Evolutionary conservation across 92 coral and sea anemone genomes (phyloP).

Genomic region (Actinernus sp.): DNA sequence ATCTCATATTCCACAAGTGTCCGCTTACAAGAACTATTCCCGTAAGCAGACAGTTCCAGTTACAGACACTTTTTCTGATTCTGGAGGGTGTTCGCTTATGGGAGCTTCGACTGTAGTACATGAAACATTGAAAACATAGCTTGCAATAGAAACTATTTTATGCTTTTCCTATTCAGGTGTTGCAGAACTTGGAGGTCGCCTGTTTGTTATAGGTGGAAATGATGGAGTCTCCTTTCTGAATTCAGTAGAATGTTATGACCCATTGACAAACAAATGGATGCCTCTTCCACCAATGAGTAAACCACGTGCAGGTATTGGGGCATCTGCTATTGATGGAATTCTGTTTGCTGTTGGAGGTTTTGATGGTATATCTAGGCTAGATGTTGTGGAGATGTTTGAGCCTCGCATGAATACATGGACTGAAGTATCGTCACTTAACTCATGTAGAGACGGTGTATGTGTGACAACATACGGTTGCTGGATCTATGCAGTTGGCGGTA

Average conservation of each 20-base stretch:
- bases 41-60: no score
- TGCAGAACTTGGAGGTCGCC: conserved; percentile 93
- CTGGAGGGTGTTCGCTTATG: no score
- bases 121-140: background rate
- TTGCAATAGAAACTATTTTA: background rate
- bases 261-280: conserved; percentile 95
- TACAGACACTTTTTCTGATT: no score
- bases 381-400: conserved; percentile 96
- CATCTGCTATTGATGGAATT: conserved; percentile 94
- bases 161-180: conserved; percentile 72
- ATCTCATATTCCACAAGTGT: no score
- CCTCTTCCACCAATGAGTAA: conserved; percentile 92
- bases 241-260: conserved; percentile 96
- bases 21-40: no score
- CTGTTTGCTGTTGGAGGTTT: conserved; percentile 97
- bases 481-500: conserved; percentile 99
- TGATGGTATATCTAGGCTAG: conserved; percentile 96
- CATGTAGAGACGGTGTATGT: conserved; percentile 99
- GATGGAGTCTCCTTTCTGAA: conserved; percentile 96
- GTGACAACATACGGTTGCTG: conserved; percentile 94
- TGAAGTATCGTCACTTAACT: conserved; percentile 86
- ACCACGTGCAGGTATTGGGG: conserved; percentile 98
- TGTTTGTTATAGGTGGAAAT: conserved; percentile 98
- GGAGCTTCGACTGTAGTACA: no score
- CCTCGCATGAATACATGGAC: conserved; percentile 97